Evolutionary conservation across 2,113 vertebrate genomes (phyloP), one percentile per base, ranked within the genome.

Genomic region (Vidua chalybeata): DNA sequence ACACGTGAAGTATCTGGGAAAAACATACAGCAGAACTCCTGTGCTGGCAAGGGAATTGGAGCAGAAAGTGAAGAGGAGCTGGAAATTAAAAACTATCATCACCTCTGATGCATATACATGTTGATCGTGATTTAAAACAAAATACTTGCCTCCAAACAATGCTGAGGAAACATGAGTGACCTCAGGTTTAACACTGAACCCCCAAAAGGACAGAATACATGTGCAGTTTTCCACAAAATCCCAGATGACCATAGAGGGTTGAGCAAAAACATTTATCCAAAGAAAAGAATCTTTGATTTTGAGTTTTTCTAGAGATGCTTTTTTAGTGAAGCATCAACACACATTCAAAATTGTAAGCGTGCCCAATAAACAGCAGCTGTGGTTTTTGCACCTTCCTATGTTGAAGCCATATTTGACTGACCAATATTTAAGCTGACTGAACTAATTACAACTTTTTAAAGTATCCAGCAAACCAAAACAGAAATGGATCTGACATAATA

Each of bases 311-410:
- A 41, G 15, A 81, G 55, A 77, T 84, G 17, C 72, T 58, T 66
- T 77, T 85, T 49, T 75, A 84, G 55, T 2, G 2, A n/a, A 19
- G 37, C 37, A 87, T 51, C 55, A 87, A 74, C 68, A 73, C n/a
- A 26, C 68, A 26, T 27, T 48, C 88, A 54, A 71, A 96, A 87
- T 84, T 37, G 93, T 68, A 78, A 84, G 39, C 19, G 7, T 91
- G 77, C 41, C 87, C 10, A 69, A 68, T 10, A 37, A 71, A 39
- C 56, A 84, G 77, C 93, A 89, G 81, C 93, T 97, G 95, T 48
- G 66, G 79, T 72, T 89, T 89, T 78, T 85, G 81, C 84, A 82
- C 93, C 95, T 95, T 87, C 74, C 81, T 28, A 16, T 68, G 58
- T 46, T 12, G 28, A 66, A 93, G 49, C 27, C 3, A 3, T 15